Conservation (phyloP, 2,113 vertebrate genomes). For the Chlamydotis undulata region DNA sequence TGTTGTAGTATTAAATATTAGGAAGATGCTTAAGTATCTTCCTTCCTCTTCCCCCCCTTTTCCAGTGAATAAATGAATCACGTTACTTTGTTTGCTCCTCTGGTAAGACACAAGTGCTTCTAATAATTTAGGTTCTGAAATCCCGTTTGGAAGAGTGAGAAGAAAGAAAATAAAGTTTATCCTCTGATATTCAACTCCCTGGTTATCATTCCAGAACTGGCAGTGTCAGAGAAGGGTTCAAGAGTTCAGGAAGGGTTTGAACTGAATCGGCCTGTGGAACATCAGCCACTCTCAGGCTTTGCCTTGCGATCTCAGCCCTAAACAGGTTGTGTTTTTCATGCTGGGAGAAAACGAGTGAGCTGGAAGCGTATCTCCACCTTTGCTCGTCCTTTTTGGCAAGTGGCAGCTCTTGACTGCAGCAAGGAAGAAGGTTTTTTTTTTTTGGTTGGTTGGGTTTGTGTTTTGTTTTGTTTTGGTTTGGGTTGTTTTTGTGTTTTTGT, state of each 20-base stretch:
- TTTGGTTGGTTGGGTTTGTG: too few species aligned
- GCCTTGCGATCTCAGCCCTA: background rate
- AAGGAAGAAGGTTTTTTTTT: background rate
- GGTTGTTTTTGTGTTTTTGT: too few species aligned
- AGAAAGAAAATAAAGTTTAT: background rate
- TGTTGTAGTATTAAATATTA: background rate
- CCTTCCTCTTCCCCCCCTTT: background rate
- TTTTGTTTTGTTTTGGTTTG: too few species aligned
- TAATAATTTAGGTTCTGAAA: background rate
- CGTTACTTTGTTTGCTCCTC: background rate
- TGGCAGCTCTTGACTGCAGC: background rate
- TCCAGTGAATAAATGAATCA: background rate
- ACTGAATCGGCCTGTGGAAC: background rate
- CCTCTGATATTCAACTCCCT: background rate
- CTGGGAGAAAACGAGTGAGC: background rate
- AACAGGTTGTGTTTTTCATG: background rate
- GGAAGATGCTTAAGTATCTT: background rate
- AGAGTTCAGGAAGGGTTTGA: background rate
- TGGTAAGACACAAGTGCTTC: background rate
- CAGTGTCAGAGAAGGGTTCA: background rate
- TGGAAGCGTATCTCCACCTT: background rate
- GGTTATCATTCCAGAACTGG: background rate
- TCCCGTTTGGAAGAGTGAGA: background rate
- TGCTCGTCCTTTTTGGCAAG: background rate
- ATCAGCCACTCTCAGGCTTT: background rate